Base-by-base conservation (phyloP, 2,113 vertebrate species). In the Oxyura jamaicensis region DNA sequence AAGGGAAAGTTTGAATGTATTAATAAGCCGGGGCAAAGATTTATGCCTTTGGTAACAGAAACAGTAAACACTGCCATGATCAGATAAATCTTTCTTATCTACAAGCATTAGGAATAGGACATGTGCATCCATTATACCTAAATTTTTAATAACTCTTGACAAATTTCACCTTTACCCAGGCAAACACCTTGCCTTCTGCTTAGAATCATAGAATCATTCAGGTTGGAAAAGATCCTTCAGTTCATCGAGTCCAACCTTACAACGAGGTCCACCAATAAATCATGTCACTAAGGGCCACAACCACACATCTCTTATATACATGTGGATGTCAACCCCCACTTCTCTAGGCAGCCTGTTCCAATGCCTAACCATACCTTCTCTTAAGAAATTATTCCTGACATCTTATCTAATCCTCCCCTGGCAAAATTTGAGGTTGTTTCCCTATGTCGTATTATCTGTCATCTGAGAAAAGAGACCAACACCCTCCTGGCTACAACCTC, bases 111-210 rank as follows among this genome's bases (percentile, higher is more conserved):
- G 86, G 59, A 92, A 88, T 36, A 74, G 42, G 42, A 82, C 12
- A 19, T 39, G 48, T 76, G 21, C 59, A 92, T 88, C 33, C 42
- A 74, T 96, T 96, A 60, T 76, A 84, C 73, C 36, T 88, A 91
- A 74, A 80, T 72, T 80, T 96, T 91, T 94, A 88, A 86, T 93
- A 93, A 84, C 28, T 85, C 13, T 63, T 83, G 23, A 16, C 36
- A 60, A 72, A 53, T 88, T 94, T 95, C 65, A 76, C 59, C 58
- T 77, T 91, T 82, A 82, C 50, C 50, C 48, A 72, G 58, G 36
- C n/a, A 75, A 91, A 50, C 1, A 3, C 28, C 55, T 69, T 93
- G 48, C 68, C 28, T 31, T 90, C 42, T 41, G 25, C 10, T 63
- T 63, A 41, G 16, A 41, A 29, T 29, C 62, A 63, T 41, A 19